These are phyloP conservation scores for Felis catus DNA, from an alignment of 2,113 vertebrate genomes.

Conservation along the genomic window DNA sequence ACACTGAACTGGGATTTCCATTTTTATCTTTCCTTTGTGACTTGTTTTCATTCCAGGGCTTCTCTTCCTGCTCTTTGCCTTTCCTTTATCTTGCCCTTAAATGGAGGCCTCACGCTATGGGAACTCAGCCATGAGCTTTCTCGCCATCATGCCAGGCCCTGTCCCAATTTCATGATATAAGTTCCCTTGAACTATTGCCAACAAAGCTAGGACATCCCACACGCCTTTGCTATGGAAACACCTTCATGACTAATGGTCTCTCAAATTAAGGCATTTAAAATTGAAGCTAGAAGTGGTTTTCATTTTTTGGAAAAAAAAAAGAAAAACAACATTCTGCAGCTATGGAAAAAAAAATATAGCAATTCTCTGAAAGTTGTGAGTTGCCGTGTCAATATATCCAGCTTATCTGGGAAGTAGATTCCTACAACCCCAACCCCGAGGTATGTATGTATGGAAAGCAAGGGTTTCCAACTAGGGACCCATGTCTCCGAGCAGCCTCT, in stretches of 20 bases:
- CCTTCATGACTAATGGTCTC: slow-evolving; percentile 70
- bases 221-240: slow-evolving; percentile 76
- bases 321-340: background rate
- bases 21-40: slow-evolving; percentile 70
- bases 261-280: slow-evolving; percentile 67
- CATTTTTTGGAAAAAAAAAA: background rate
- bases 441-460: background rate
- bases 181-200: slow-evolving; percentile 61
- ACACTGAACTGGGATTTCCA: slow-evolving; percentile 54
- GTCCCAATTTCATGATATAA: slow-evolving; percentile 46
- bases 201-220: slow-evolving; percentile 60
- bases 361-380: slow-evolving; percentile 35
- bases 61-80: slow-evolving; percentile 56
- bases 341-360: background rate
- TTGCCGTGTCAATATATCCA: background rate
- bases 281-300: slow-evolving; percentile 45
- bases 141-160: background rate
- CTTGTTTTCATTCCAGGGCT: slow-evolving; percentile 49
- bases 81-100: slow-evolving; percentile 63
- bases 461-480: background rate
- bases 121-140: slow-evolving; percentile 52
- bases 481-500: background rate
- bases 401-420: background rate
- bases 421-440: background rate
- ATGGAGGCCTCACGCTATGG: slow-evolving; percentile 19